Conservation (phyloP, 2,113 vertebrate genomes). For the Chascanopsetta lugubris region DNA sequence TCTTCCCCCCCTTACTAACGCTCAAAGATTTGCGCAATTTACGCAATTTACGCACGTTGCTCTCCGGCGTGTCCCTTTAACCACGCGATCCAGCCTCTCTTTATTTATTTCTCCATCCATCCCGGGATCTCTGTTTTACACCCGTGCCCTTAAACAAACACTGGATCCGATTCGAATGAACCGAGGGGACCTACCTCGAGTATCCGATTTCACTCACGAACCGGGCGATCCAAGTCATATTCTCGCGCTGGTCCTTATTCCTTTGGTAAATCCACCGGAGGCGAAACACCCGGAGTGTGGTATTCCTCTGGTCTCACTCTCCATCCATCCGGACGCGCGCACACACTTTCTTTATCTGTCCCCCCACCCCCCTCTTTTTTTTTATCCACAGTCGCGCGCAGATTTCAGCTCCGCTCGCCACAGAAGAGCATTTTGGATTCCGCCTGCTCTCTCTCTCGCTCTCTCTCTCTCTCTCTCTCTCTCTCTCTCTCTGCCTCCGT, state of each 20-base stretch:
- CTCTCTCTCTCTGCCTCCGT: no score
- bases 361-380: background rate
- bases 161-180: background rate
- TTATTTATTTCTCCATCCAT: no score
- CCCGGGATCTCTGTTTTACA: no score
- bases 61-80: no score
- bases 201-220: conserved; percentile 66
- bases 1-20: no score
- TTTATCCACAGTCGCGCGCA: conserved; percentile 64
- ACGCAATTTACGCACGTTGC: no score
- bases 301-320: conserved; percentile 56
- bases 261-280: conserved; percentile 75
- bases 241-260: no score
- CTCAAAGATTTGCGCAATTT: no score
- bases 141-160: background rate
- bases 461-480: no score
- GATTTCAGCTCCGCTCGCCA: conserved; percentile 63
- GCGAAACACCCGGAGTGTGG: conserved; percentile 57
- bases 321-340: conserved; percentile 60
- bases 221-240: conserved; percentile 58
- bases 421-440: conserved; percentile 35
- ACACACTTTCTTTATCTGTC: no score
- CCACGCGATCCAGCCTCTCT: no score
- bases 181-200: conserved; percentile 71
- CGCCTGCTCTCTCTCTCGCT: conserved; percentile 42